Base-by-base conservation (phyloP, 2,113 vertebrate genomes). In the Paratilapia polleni region DNA sequence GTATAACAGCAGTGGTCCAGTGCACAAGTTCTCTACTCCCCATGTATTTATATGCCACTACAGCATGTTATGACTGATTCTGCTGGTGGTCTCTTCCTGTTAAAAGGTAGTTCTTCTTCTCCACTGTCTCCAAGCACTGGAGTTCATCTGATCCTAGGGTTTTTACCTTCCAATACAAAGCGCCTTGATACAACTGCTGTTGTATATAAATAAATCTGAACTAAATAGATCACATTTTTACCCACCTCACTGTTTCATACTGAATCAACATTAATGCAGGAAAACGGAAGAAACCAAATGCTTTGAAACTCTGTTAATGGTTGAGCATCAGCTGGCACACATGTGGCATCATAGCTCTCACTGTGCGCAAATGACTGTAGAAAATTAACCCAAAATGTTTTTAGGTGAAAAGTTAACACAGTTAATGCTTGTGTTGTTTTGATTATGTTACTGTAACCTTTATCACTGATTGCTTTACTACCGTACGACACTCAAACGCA, bases 221-320 rank as follows among this genome's bases (percentile, higher is more conserved):
- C 38, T 41, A 3, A 41, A 41, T 47, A 62, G 8, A 63, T 19
- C 6, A 63, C 5, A 41, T 15, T 59, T 26, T 17, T 54, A 80
- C 41, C 12, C 57, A 80, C 41, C 12, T 56, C 34, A 62, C 1
- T 2, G 52, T 4, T 8, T 52, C 78, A 62, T 60, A 41, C 54
- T 14, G 10, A 63, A 63, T 3, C 12, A 22, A 2, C 26, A 12
- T 47, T 24, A 52, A 77, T 7, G 12, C 66, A 85, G 56, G 36
- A 17, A n/a, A 8, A 78, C 22, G 73, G 15, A 86, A 83, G 24
- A 2, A 24, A 80, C 24, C 26, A 68, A 38, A 47, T 0, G 38
- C 22, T 1, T 41, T 38, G 9, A 86, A 14, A 31, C 22, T 66
- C 81, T 74, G 88, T 87, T 38, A 89, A 91, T 85, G 83, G 26